Evolutionary conservation across 2,888 invertebrate genomes (phyloP).

Genomic region (Tenthredo livida): DNA sequence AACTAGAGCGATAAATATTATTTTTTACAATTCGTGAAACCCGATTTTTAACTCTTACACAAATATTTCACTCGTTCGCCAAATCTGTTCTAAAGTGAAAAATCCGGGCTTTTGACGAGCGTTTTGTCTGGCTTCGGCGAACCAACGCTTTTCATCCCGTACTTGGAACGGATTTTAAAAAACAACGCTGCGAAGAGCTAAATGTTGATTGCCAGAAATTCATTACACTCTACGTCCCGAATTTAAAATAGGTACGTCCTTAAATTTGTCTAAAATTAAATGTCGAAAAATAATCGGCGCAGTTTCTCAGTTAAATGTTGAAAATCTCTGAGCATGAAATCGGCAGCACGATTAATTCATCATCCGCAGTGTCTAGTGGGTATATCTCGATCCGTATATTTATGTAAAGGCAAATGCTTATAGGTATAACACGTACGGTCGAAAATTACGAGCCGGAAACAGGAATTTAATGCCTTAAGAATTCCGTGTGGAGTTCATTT

Average conservation of each 20-base stretch:
- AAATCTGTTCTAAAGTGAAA: background rate
- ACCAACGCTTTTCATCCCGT: too few relatives aligned
- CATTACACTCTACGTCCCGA: too few relatives aligned
- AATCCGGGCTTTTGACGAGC: background rate
- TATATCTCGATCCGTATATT: conserved; percentile 4
- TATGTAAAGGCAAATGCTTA: background rate
- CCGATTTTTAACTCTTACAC: background rate
- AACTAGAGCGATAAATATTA: background rate
- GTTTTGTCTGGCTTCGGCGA: background rate
- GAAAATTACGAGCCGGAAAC: conserved; percentile 24
- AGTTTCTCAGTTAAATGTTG: background rate
- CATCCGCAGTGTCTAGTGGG: background rate
- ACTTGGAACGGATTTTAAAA: too few relatives aligned
- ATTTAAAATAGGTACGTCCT: too few relatives aligned
- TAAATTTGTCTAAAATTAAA: background rate
- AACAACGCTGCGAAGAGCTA: background rate
- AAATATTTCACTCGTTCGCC: background rate
- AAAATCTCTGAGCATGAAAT: background rate
- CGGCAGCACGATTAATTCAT: background rate
- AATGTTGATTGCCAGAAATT: background rate
- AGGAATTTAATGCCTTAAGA: background rate
- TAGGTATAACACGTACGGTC: background rate
- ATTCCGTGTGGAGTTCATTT: conserved; percentile 26
- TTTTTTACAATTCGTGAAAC: background rate
- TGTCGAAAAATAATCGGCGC: background rate